These are phyloP conservation scores for Dermolepida albohirtum DNA, from an alignment of 2,888 invertebrate genomes.

Conservation along the genomic window DNA sequence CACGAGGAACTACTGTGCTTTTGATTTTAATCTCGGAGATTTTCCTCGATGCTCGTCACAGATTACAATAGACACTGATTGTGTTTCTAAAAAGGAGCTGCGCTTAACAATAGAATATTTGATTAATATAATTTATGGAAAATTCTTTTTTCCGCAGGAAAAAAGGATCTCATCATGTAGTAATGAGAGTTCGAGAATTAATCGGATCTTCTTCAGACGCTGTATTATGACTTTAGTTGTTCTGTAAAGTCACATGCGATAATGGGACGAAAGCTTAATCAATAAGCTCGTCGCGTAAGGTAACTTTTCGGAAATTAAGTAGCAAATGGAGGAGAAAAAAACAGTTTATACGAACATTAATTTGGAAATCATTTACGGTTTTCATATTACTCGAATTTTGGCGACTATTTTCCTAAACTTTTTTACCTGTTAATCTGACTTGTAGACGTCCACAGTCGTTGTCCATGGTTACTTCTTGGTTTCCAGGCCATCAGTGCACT, in stretches of 20 bases:
- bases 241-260: not conserved
- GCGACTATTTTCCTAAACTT: too few relatives aligned
- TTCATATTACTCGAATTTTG: too few relatives aligned
- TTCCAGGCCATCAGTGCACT: too few relatives aligned
- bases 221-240: conserved; percentile 8
- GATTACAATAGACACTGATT: conserved; percentile 38
- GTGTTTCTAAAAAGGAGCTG: conserved; percentile 1
- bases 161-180: not conserved
- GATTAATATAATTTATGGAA: conserved; percentile 19
- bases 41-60: not conserved
- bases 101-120: conserved; percentile 36
- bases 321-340: not conserved
- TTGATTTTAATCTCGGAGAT: conserved; percentile 2
- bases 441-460: too few relatives aligned
- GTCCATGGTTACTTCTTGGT: too few relatives aligned
- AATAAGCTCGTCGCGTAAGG: not conserved
- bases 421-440: too few relatives aligned
- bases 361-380: too few relatives aligned
- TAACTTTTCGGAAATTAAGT: too few relatives aligned
- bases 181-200: conserved; percentile 3
- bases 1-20: not conserved
- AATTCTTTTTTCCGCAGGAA: not conserved
- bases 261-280: not conserved
- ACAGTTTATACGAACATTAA: too few relatives aligned
- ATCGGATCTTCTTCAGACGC: not conserved